A percentile compares a stretch with the other conserved stretches of the same genome.
Conservation (phyloP, 2,888 invertebrate genomes). For the Venusia cambrica region DNA sequence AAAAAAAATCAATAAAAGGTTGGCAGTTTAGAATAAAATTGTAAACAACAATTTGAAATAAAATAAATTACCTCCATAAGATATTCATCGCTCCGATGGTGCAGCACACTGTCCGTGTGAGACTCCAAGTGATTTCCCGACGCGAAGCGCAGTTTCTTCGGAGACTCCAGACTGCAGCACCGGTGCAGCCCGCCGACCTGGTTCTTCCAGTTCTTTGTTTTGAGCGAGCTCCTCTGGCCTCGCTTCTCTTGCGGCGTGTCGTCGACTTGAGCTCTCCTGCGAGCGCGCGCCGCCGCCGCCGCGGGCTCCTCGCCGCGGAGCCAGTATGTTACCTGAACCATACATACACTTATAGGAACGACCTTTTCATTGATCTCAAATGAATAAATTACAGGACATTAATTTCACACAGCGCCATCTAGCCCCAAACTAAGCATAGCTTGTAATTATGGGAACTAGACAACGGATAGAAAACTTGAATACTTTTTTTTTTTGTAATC, state of each 20-base stretch:
- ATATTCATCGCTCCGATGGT: slow-evolving; percentile 75
- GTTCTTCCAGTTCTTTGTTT: slow-evolving; percentile 83
- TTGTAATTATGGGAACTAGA: too few relatives aligned
- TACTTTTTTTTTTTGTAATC: too few relatives aligned
- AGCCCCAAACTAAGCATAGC: too few relatives aligned
- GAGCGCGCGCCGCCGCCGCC: slow-evolving; percentile 77
- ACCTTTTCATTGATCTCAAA: too few relatives aligned
- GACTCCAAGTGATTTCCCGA: slow-evolving; percentile 84
- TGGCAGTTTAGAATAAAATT: too few relatives aligned
- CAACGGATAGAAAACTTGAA: too few relatives aligned
- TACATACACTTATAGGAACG: too few relatives aligned
- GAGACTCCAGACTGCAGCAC: slow-evolving; percentile 91
- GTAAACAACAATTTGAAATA: too few relatives aligned
- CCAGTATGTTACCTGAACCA: slow-evolving; percentile 88
- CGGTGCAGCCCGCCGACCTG: slow-evolving; percentile 74
- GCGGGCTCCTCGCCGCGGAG: slow-evolving; percentile 87
- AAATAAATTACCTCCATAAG: slow-evolving; percentile 69
- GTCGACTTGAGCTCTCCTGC: slow-evolving; percentile 63
- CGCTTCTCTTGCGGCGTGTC: slow-evolving; percentile 50
- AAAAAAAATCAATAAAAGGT: too few relatives aligned
- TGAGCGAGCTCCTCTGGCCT: slow-evolving; percentile 81
- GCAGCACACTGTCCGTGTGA: slow-evolving; percentile 72
- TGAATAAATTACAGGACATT: too few relatives aligned
- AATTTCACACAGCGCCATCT: too few relatives aligned
- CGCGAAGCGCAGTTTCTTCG: slow-evolving; percentile 90